phyloP scores from a whole-genome alignment of 2,113 vertebrate genomes.

The Halcyon malimbica region DNA sequence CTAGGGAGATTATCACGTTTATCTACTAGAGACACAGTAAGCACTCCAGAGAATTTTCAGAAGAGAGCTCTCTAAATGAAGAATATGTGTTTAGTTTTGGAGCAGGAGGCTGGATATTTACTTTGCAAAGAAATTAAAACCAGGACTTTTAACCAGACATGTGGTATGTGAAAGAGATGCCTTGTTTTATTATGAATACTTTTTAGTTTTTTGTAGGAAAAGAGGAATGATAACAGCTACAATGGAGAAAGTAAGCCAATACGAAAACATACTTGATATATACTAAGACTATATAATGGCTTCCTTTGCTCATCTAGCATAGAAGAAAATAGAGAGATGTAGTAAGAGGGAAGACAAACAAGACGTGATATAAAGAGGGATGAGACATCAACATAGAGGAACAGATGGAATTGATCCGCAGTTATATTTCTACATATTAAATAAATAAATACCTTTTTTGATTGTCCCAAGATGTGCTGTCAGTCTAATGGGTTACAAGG shows the following conservation, averaged over 20 bases:
- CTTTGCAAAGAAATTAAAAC: constrained; percentile 48
- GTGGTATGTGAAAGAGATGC: neutral
- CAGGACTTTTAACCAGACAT: constrained; percentile 38
- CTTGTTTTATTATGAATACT: constrained; percentile 29
- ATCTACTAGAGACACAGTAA: neutral
- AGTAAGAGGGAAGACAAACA: constrained; percentile 7
- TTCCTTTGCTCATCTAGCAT: constrained; percentile 7
- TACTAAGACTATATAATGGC: neutral
- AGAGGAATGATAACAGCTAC: constrained; percentile 28
- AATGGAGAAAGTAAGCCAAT: constrained; percentile 10
- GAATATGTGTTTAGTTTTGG: constrained; percentile 10
- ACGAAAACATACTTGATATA: neutral
- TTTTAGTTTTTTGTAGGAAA: neutral
- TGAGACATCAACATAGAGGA: neutral
- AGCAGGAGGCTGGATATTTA: constrained; percentile 6
- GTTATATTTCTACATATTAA: constrained; percentile 19
- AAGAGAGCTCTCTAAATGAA: neutral
- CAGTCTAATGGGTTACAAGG: neutral
- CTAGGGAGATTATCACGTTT: neutral
- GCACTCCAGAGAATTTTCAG: neutral
- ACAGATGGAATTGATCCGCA: constrained; percentile 41
- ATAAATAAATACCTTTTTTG: neutral
- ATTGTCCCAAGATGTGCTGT: constrained; percentile 21
- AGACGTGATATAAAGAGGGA: neutral
- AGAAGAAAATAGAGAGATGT: neutral